Base-by-base conservation (phyloP, 2,113 vertebrate genomes). In the Thamnaconus septentrionalis region DNA sequence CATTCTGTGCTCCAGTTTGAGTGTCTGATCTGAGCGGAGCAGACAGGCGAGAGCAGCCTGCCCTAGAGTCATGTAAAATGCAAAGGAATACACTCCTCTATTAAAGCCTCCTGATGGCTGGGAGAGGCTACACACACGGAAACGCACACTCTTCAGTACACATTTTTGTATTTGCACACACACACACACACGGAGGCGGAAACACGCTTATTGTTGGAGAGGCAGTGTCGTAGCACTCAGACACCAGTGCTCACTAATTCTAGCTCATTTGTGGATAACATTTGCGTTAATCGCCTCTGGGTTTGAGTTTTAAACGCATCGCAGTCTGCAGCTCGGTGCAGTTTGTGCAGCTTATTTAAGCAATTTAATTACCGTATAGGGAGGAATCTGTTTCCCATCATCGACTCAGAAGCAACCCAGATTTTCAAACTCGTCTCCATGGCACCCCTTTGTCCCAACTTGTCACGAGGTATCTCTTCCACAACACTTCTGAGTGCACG, bases 21-120 rank as follows among this genome's bases (percentile, higher is more conserved):
- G 83, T 87, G 76, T 88, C 85, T 98, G 96, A 98, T 90, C 92
- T 94, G 93, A 97, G 91, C 74, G 62, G 89, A 96, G 90, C 91
- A 94, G 96, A 98, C 96, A 98, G 93, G 94, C 93, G 88, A 94
- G 85, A 94, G 93, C 92, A 93, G 89, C 82, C 89, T 92, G 92
- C 93, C 94, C 94, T 62, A 91, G 91, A 93, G 94, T 94, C 95
- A 94, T 94, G 94, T 90, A 95, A 95, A 94, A 95, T 94, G 94
- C 95, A 95, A 93, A 91, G 92, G 93, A 93, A 88, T 87, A 91
- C 89, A 89, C 91, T 90, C 87, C 87, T 90, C 89, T 92, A 93
- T 83, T 88, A 90, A 90, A 89, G 84, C 81, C 76, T 88, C 78
- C 81, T 84, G 86, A 90, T 86, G 87, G 87, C 76, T 73, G 47